Evolutionary conservation across 2,888 invertebrate species (phyloP), one percentile per base, ranked within the genome.

Genomic region (Tinea trinotella): DNA sequence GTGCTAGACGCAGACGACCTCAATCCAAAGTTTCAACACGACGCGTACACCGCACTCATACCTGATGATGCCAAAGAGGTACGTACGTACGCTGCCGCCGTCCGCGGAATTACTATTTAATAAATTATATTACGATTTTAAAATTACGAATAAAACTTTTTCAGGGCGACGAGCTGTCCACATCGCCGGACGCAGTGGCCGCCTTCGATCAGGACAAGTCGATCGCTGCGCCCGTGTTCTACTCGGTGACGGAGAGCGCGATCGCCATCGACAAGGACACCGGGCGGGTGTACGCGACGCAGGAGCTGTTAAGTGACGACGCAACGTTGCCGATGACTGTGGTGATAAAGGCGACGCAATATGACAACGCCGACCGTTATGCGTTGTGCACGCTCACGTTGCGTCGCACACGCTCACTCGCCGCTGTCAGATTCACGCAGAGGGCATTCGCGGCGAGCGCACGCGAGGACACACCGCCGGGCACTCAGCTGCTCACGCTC

Each of bases 1-100:
- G 92, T 96, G 44, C 89, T 94, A 17, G 96, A 96, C 71, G 95
- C 96, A 0, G 96, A 96, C 66, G 96, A 96, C 74, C 96, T 96
- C 79, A 96, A 96, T 83, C 96, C 96, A 0, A 89, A 89, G 63
- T 96, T 96, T 70, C 68, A 88, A 6, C 89, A 91, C 58, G 93
- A 95, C 48, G 90, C 93, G 58, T 94, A 94, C 68, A 89, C 89
- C 40, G 90, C 93, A 0, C 77, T 88, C 5, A 64, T 96, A 54
- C 92, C 93, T 0, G 87, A 89, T 6, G 87, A 89, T 53, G 88
- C 88, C 0, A 76, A 77, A 58, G 80, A 81, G 66, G 89, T 89
- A 58, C 64, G 62, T 53, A 22, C 4, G 7, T 5, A 6, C 30
- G 30, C 15, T 44, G 10, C 18, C 17, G 12, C n/a, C 54, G 13